These are phyloP conservation scores for Acleris cristana DNA, from an alignment of 2,888 invertebrate species.

Conservation along the genomic window DNA sequence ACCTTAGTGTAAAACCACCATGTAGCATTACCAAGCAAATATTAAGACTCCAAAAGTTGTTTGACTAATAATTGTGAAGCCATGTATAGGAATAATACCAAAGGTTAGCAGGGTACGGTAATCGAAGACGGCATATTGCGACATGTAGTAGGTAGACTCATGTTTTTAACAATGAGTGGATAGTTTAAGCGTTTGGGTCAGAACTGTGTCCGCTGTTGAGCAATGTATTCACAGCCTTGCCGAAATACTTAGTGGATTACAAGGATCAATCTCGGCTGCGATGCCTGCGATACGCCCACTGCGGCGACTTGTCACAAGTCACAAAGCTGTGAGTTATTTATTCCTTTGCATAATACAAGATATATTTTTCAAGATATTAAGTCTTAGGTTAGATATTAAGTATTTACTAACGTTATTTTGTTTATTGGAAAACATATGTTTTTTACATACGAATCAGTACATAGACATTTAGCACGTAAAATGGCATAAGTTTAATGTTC, in stretches of 20 bases:
- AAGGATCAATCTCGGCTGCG: constrained; percentile 50
- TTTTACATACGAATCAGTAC: too few relatives aligned
- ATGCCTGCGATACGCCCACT: constrained; percentile 22
- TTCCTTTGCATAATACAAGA: too few relatives aligned
- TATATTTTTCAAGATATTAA: too few relatives aligned
- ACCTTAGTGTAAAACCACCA: constrained; percentile 48
- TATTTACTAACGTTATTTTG: too few relatives aligned
- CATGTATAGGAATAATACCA: constrained; percentile 12
- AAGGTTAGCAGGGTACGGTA: constrained; percentile 47
- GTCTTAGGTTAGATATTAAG: too few relatives aligned
- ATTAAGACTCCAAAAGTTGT: constrained; percentile 41
- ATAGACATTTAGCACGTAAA: too few relatives aligned
- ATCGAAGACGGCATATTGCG: constrained; percentile 64
- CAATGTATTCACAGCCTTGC: constrained; percentile 70
- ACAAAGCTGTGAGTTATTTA: background rate
- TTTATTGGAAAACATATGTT: too few relatives aligned
- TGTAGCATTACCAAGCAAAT: constrained; percentile 48
- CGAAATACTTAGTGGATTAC: constrained; percentile 65
- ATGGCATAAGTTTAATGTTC: too few relatives aligned
- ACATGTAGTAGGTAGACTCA: constrained; percentile 32
- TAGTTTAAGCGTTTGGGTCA: constrained; percentile 2
- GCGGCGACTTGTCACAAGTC: constrained; percentile 2
- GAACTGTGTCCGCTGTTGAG: constrained; percentile 46
- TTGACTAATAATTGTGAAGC: constrained; percentile 58
- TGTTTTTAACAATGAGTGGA: constrained; percentile 7